Evolutionary conservation across 2,888 invertebrate species (phyloP).

Genomic region (Oxystoma pomonae): DNA sequence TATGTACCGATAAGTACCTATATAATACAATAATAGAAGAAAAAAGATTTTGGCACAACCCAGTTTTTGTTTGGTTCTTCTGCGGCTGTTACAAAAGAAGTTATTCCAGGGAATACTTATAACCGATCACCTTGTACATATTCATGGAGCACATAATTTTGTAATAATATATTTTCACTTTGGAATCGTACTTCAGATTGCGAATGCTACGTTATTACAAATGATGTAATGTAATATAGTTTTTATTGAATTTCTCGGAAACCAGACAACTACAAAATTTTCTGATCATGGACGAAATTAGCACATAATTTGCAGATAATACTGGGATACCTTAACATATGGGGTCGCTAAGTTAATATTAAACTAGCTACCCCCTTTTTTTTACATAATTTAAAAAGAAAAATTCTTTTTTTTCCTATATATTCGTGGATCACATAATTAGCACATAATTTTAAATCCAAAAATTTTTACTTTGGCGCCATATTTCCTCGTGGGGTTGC

Average conservation of each 20-base stretch:
- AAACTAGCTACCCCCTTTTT: neutral
- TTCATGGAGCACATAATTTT: neutral
- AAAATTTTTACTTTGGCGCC: too few species aligned
- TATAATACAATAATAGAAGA: too few species aligned
- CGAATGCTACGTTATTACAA: too few species aligned
- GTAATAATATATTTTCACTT: too few species aligned
- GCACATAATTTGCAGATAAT: neutral
- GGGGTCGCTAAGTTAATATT: neutral
- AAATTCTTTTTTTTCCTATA: neutral
- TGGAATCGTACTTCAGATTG: too few species aligned
- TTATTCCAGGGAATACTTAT: too few species aligned
- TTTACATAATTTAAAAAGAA: neutral
- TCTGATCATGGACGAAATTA: neutral
- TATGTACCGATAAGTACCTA: too few species aligned
- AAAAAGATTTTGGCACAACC: too few species aligned
- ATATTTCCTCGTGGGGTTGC: neutral
- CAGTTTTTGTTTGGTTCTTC: too few species aligned
- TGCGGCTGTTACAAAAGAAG: too few species aligned
- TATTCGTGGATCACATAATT: neutral
- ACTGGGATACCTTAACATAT: neutral
- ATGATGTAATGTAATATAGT: too few species aligned
- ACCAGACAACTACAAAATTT: neutral
- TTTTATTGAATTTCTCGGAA: neutral
- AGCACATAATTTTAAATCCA: neutral
- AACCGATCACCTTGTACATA: too few species aligned